These are phyloP conservation scores for Steinernema carpocapsae DNA, from an alignment of 2,888 invertebrate species.

Conservation along the genomic window DNA sequence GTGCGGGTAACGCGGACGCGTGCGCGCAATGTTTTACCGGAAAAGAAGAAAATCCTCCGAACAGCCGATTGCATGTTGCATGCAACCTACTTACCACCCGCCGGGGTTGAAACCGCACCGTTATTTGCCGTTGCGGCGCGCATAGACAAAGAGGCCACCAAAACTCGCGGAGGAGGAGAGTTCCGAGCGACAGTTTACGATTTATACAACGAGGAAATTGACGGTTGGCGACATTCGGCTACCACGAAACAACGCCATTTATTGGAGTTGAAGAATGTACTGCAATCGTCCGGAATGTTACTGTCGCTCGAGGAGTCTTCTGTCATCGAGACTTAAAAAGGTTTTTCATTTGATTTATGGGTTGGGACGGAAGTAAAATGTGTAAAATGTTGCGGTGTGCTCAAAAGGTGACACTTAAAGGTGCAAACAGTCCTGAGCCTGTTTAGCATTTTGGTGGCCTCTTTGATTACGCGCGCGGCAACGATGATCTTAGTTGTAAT, in stretches of 20 bases:
- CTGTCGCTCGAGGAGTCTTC: slow-evolving; percentile 24
- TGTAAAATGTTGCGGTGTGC: not conserved
- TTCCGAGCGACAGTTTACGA: not conserved
- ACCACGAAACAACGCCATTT: slow-evolving; percentile 6
- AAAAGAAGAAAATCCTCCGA: not conserved
- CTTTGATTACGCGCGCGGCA: too few relatives aligned
- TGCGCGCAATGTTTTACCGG: not conserved
- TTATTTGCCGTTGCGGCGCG: too few relatives aligned
- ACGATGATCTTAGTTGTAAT: too few relatives aligned
- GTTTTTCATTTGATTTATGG: slow-evolving; percentile 12
- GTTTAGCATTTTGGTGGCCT: too few relatives aligned
- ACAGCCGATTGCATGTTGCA: not conserved
- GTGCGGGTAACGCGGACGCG: too few relatives aligned
- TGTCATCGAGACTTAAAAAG: not conserved
- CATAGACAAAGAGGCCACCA: slow-evolving; percentile 10
- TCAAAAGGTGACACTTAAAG: too few relatives aligned
- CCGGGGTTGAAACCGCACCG: not conserved
- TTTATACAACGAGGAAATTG: slow-evolving; percentile 11
- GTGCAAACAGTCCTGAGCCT: too few relatives aligned
- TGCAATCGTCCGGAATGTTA: slow-evolving; percentile 32
- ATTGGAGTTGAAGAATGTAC: not conserved
- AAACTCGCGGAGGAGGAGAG: not conserved
- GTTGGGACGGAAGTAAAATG: not conserved
- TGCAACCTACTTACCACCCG: slow-evolving; percentile 25
- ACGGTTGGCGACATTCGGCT: not conserved